These are phyloP conservation scores for Gadus macrocephalus DNA, from an alignment of 2,113 vertebrate species.

Conservation along the genomic window DNA sequence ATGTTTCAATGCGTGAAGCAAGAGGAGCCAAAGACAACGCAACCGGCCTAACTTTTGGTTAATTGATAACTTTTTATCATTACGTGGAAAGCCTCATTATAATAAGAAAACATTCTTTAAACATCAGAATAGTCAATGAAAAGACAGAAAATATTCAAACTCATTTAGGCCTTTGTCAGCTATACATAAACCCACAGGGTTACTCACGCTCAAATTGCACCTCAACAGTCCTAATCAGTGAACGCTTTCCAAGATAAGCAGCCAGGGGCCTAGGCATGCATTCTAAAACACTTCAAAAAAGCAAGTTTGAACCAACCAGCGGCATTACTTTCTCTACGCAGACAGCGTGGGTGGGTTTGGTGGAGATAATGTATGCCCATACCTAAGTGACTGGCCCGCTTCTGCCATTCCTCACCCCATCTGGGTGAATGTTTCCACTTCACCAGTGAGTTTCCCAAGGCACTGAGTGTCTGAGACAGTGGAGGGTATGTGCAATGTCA, in stretches of 20 bases:
- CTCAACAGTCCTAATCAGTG: background rate
- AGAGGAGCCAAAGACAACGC: background rate
- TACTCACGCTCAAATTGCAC: background rate
- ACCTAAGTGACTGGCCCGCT: background rate
- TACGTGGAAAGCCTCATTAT: too few species aligned
- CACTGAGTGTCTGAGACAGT: conserved; percentile 5
- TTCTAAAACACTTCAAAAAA: background rate
- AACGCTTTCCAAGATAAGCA: background rate
- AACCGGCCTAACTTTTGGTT: too few species aligned
- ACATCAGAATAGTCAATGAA: too few species aligned
- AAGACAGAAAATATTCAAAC: too few species aligned
- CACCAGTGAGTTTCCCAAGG: conserved; percentile 2
- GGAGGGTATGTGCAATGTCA: conserved; percentile 16
- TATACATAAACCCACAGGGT: too few species aligned
- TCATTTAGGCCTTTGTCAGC: too few species aligned
- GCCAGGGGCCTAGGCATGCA: background rate
- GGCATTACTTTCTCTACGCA: background rate
- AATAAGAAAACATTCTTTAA: too few species aligned
- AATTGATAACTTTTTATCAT: too few species aligned
- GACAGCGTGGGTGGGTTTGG: background rate
- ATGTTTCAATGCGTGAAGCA: background rate
- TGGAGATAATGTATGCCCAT: background rate
- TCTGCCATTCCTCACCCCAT: background rate
- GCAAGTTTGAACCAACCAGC: background rate
- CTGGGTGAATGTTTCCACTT: background rate